phyloP scores from a whole-genome alignment of 2,113 vertebrate genomes.

The Nannospalax galili region DNA sequence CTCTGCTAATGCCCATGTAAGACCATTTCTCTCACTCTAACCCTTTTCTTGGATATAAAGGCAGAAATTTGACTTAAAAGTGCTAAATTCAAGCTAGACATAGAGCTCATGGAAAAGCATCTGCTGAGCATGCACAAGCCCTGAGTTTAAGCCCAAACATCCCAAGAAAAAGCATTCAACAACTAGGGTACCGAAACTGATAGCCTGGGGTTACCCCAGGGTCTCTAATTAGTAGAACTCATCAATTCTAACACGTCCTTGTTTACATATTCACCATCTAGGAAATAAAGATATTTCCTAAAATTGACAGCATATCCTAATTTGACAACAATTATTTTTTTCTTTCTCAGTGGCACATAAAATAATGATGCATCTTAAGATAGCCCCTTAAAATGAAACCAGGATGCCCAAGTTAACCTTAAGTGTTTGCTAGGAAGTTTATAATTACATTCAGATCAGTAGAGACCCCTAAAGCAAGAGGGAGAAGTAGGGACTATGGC shows the following conservation, averaged over 20 bases:
- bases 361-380: background rate
- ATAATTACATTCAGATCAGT: background rate
- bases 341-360: no score
- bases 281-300: constrained; percentile 23
- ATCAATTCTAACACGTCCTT: background rate
- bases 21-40: background rate
- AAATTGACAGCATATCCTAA: background rate
- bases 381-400: background rate
- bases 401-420: background rate
- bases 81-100: background rate
- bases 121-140: background rate
- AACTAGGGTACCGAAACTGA: background rate
- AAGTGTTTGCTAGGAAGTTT: background rate
- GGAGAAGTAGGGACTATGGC: background rate
- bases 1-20: background rate
- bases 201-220: no score
- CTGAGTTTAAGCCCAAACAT: background rate
- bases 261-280: background rate
- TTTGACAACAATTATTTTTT: background rate
- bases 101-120: background rate
- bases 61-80: constrained; percentile 7
- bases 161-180: background rate
- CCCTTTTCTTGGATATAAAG: background rate
- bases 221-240: background rate
- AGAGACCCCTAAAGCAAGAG: background rate